Evolutionary conservation across 2,888 invertebrate species (phyloP), one percentile per base, ranked within the genome.

Genomic region (Rosalia funebris): DNA sequence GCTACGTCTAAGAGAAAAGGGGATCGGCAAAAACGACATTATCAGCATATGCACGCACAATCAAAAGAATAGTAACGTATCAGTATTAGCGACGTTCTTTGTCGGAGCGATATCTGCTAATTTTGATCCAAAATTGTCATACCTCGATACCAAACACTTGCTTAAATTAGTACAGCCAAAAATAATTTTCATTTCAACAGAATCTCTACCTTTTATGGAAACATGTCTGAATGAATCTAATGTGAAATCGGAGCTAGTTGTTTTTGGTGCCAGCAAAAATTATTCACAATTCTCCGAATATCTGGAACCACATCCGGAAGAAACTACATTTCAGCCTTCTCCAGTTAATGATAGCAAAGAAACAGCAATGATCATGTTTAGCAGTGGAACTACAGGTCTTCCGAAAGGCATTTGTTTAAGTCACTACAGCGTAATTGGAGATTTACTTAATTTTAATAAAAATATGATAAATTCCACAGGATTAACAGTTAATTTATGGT

Each of bases 1-100:
- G 1, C 11, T 67, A 9, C 65, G 59, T 16, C 19, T 68, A 1
- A 32, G 41, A 41, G 42, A 55, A 36, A 31, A 47, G 9, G 66
- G 66, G 37, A 57, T 67, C 7, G n/a, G 16, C 11, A 46, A 36
- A 44, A 20, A 48, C 42, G 68, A 68, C 41, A 39, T 68, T 1
- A 46, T 68, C 1, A 53, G 60, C 16, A 48, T 34, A 1, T 66
- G 66, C 44, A 44, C 68, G 0, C 16, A 53, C 12, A 65, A 65
- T 31, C 63, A 62, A 7, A 53, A 58, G 42, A 50, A 63, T 45
- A 60, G 56, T 37, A 53, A 45, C n/a, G 76, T 84, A 31, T 84
- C 85, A 0, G 79, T 82, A 50, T 81, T 85, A 36, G 84, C 84
- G 0, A 79, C 82, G 0, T 65, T 83, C 1, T 84, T 80, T 64